A percentile compares a stretch with the other conserved stretches of the same genome.
Conservation (phyloP, 2,888 invertebrate species). For the Cheiracanthium punctorium region DNA sequence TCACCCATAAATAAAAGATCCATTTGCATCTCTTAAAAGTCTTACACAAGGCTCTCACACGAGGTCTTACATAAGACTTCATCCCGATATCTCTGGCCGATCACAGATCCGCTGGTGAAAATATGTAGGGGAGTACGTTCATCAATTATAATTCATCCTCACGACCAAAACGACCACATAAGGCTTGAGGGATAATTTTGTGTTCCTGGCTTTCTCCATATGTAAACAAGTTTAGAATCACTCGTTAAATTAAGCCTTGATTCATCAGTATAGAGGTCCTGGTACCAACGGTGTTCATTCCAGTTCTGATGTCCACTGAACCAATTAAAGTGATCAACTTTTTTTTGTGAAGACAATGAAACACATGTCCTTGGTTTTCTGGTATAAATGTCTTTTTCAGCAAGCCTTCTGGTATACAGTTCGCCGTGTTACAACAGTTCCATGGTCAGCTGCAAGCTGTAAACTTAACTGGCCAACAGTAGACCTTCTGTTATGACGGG, state of each 20-base stretch:
- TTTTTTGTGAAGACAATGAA: constrained; percentile 9
- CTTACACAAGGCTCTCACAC: too few relatives aligned
- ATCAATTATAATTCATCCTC: constrained; percentile 4
- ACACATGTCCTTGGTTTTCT: not conserved
- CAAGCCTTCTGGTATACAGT: constrained; percentile 1
- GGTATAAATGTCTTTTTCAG: not conserved
- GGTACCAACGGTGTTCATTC: not conserved
- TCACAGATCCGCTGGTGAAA: not conserved
- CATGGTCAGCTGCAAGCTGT: not conserved
- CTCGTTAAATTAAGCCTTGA: not conserved
- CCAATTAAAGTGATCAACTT: not conserved
- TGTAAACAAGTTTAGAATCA: not conserved
- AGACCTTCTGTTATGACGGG: not conserved
- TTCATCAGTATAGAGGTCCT: not conserved
- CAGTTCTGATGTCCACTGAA: not conserved
- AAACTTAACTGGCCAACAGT: not conserved
- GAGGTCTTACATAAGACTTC: too few relatives aligned
- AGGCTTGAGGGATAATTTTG: not conserved
- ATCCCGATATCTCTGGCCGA: not conserved
- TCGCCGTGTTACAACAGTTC: not conserved
- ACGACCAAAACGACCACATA: not conserved
- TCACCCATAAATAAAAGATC: too few relatives aligned
- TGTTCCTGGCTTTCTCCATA: not conserved
- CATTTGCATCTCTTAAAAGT: too few relatives aligned
- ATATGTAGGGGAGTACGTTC: not conserved